Evolutionary conservation across 2,888 invertebrate species (phyloP), one percentile per base, ranked within the genome.

Genomic region (Pseudolycoriella hygida): DNA sequence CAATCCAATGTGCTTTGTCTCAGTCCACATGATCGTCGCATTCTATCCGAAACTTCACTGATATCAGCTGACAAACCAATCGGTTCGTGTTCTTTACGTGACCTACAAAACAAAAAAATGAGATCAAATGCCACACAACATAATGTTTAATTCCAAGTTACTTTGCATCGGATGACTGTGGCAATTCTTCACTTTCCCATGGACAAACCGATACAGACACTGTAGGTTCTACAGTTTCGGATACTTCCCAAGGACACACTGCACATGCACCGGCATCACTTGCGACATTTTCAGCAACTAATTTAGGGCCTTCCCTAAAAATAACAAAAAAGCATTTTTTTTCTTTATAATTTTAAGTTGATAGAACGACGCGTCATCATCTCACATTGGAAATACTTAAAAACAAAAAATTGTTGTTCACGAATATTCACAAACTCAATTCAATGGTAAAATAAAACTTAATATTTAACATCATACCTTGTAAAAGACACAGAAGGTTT

Each of bases 1-100:
- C 75, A 75, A 56, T 80, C 79, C 41, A 79, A 65, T 39, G 77
- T 79, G 60, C 74, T 75, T 62, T 77, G 79, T 54, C 80, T 75
- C 49, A 81, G 66, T 20, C 70, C 69, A 55, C 72, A 69, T 34
- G 77, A 73, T 48, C 78, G 73, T 53, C 73, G 71, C 53, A 79
- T 67, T 52, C 77, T 67, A 50, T 72, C 75, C 18, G 68, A 67
- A 40, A 70, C 71, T 58, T 71, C 74, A 58, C 79, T 79, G 50
- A 80, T 73, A 59, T 85, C 84, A 17, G 82, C 81, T 14, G 80
- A 79, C n/a, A 80, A 80, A 57, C 77, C 76, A 56, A 75, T 78
- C 14, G 79, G 80, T 61, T 80, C 80, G 3, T 80, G 79, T 61
- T 80, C 79, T 58, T 79, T 80, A 19, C 79, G 69, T 15, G 74